Evolutionary conservation across 2,797 vertebrate species (phyloP).

Genomic region (Tarsius wallacei): DNA sequence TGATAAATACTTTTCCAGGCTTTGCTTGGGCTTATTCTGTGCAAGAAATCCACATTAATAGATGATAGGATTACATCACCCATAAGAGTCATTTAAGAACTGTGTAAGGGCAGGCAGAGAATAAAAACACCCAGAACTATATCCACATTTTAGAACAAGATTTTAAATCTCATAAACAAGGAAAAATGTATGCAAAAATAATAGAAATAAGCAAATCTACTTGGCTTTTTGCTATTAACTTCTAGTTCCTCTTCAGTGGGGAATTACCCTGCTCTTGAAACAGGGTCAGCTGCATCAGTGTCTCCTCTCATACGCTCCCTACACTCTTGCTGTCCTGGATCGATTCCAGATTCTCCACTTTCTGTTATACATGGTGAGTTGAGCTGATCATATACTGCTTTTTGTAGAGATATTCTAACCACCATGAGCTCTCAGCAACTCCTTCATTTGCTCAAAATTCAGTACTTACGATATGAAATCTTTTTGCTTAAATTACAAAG

Average conservation of each 20-base stretch:
- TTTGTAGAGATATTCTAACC: neutral
- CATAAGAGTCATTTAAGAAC: neutral
- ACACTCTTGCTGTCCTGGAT: rapidly evolving
- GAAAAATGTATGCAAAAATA: neutral
- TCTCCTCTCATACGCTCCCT: neutral
- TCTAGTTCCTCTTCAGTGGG: no score
- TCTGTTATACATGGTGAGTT: rapidly evolving
- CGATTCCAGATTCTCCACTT: neutral
- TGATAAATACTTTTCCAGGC: neutral
- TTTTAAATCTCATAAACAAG: neutral
- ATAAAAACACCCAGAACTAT: neutral
- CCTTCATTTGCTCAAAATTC: neutral
- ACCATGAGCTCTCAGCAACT: neutral
- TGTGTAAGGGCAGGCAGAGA: neutral
- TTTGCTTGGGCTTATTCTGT: neutral
- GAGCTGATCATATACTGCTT: neutral
- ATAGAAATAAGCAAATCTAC: neutral
- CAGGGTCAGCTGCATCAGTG: rapidly evolving
- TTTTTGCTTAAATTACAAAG: neutral
- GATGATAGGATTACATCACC: neutral
- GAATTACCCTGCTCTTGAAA: rapidly evolving
- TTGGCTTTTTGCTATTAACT: neutral
- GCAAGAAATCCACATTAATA: neutral
- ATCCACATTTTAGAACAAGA: neutral
- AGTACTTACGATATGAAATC: neutral